Evolutionary conservation across 2,113 vertebrate species (phyloP), one percentile per base, ranked within the genome.

Genomic region (Hystrix cristata): DNA sequence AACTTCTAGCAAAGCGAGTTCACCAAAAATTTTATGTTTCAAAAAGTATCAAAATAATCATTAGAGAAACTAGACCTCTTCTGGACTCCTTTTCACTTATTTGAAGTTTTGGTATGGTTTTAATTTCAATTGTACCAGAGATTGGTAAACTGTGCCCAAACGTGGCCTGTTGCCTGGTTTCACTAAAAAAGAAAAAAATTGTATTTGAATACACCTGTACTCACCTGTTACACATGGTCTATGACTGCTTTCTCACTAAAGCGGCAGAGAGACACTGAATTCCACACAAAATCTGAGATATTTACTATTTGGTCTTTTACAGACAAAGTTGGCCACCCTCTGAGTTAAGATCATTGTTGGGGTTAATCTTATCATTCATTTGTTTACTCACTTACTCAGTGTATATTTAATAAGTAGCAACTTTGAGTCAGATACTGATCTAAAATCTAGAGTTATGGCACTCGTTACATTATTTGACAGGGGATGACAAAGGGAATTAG

Each of bases 71-170:
- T 6, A 71, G 46, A 78, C 38, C 27, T 76, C 57, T 93, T 87
- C 51, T 91, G 64, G 12, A 34, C 9, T 46, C 34, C 4, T 34
- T n/a, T 85, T 86, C n/a, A 79, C 8, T 74, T 93, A 31, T 78
- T 84, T 57, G 27, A 94, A 84, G 25, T 53, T 80, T 96, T 87
- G n/a, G 55, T 55, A 87, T n/a, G 23, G 72, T 48, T 72, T 76
- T 76, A 48, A 89, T 62, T 91, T 85, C 80, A 9, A 91, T 92
- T 59, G 3, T 65, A 51, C 27, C 19, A 79, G 8, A 8, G 18
- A 81, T 69, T 92, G 38, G 7, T 51, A 55, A 76, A 21, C 46
- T 38, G 48, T 72, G 38, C 13, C 55, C 23, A 59, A 57, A 72
- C 43, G 34, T 55, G 10, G 78, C 19, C 7, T 11, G 31, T 57